Evolutionary conservation across 2,888 invertebrate genomes (phyloP), one percentile per base, ranked within the genome.

Genomic region (Eurytoma adleriae): DNA sequence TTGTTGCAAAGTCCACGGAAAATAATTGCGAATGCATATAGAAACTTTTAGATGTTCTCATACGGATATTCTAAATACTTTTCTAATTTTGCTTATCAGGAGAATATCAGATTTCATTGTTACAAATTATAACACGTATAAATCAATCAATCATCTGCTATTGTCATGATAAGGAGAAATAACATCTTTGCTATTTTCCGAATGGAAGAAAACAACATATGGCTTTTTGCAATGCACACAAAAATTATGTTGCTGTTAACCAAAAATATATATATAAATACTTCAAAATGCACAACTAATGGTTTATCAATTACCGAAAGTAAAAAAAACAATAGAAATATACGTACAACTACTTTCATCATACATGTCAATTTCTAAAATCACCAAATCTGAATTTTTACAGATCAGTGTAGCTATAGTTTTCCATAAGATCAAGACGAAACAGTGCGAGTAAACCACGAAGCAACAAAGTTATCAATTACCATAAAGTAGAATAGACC

Each of bases 201-300:
- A 77, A 12, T 27, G 10, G 56, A 74, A 61, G 4, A n/a, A 64
- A 27, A 64, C 16, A 50, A 72, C 54, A 69, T 73, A 73, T 77
- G 64, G 80, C 80, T 80, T 80, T 40, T 66, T 62, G 62, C 77
- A 77, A 73, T 67, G 77, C 59, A 80, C 77, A 80, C 77, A 69
- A 80, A 62, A 71, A 72, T 73, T 72, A 76, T 40, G 7, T 64
- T 79, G 66, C 56, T 62, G 30, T 64, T 56, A 56, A 48, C 14
- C 18, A 16, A 50, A 18, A 14, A 70, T 57, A 56, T 56, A 66
- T 14, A 40, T 56, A 20, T 20, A 69, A 57, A 69, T 69, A 56
- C 27, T 73, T 20, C 54, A 56, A 66, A 67, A 62, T 30, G 30
- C 3, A 16, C 27, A 30, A 13, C 30, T 62, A 30, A 27, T n/a